Base-by-base conservation (phyloP, 2,797 vertebrate genomes). In the Fringilla coelebs region DNA sequence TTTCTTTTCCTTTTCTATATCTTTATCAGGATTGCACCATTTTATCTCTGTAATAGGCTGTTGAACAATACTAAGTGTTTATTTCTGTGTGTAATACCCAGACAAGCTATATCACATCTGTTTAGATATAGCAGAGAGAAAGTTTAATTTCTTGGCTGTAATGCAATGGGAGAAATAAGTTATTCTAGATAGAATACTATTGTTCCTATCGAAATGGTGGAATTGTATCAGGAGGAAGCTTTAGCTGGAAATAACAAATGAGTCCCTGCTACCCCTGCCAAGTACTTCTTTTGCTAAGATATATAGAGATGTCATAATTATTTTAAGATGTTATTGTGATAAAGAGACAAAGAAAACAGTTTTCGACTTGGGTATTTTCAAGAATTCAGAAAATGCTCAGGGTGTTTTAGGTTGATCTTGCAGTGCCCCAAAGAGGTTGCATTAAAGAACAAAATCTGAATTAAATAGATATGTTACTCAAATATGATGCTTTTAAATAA, bases 81-180 rank as follows among this genome's bases (percentile, higher is more conserved):
- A 92, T 90, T 94, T 95, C 86, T 78, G 41, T 82, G 43, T 32
- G 29, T 88, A 94, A 82, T 92, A 89, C 66, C 51, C 70, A 70
- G 88, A 87, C 87, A 95, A 89, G 74, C 89, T 88, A 75, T 96
- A 96, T 96, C 95, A 51, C 85, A 95, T 97, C 83, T 95, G 90
- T 95, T 97, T 90, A 85, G 86, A 60, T 60, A 38, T 38, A 60
- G 49, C 36, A 77, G 72, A 88, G 88, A 63, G 94, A 78, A 97
- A 90, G 68, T 73, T 91, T 96, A 92, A 66, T 95, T 97, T 96
- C 92, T 90, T 83, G 10, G 70, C 95, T 92, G 89, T 92, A 95
- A 80, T 80, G 62, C 55, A 89, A 6, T 62, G 79, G 63, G 45
- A 41, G 88, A 82, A 67, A 85, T 89, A 78, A 78, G 65, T 93